These are phyloP conservation scores for Diplazon laetatorius DNA, from an alignment of 2,888 invertebrate species.

Conservation along the genomic window DNA sequence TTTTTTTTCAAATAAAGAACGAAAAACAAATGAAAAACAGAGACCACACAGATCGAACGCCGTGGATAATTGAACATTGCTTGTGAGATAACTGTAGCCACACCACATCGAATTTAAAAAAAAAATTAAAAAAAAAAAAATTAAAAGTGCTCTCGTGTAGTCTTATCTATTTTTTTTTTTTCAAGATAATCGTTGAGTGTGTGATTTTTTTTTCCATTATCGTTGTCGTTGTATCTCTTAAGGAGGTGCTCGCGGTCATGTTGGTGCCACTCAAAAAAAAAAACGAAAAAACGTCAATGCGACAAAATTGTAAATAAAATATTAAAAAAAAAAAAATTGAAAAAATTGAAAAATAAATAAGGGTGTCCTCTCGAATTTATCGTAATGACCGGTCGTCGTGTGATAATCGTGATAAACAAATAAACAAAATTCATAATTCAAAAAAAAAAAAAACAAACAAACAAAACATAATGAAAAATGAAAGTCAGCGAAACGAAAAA, in stretches of 20 bases:
- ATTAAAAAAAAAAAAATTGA: no score
- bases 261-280: slow-evolving; percentile 81
- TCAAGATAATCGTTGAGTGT: slow-evolving; percentile 22
- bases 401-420: slow-evolving; percentile 61
- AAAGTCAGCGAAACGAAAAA: slow-evolving; percentile 34
- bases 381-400: slow-evolving; percentile 56
- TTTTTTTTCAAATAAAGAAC: slow-evolving; percentile 34
- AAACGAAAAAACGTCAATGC: slow-evolving; percentile 79
- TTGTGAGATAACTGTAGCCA: slow-evolving; percentile 79
- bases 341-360: no score
- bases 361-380: slow-evolving; percentile 52
- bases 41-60: slow-evolving; percentile 64
- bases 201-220: slow-evolving; percentile 37
- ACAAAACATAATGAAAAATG: slow-evolving; percentile 35
- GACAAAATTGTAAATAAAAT: slow-evolving; percentile 80
- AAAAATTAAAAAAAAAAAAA: slow-evolving; percentile 71
- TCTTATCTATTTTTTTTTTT: slow-evolving; percentile 38
- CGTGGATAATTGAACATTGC: slow-evolving; percentile 69
- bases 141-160: slow-evolving; percentile 76
- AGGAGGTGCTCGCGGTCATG: slow-evolving; percentile 76
- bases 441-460: slow-evolving; percentile 49
- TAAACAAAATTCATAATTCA: slow-evolving; percentile 38
- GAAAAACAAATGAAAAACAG: slow-evolving; percentile 59
- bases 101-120: slow-evolving; percentile 82
- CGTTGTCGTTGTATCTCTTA: slow-evolving; percentile 66